Evolutionary conservation across 2,797 vertebrate genomes (phyloP).

Genomic region (Otolemur crassicaudatus): DNA sequence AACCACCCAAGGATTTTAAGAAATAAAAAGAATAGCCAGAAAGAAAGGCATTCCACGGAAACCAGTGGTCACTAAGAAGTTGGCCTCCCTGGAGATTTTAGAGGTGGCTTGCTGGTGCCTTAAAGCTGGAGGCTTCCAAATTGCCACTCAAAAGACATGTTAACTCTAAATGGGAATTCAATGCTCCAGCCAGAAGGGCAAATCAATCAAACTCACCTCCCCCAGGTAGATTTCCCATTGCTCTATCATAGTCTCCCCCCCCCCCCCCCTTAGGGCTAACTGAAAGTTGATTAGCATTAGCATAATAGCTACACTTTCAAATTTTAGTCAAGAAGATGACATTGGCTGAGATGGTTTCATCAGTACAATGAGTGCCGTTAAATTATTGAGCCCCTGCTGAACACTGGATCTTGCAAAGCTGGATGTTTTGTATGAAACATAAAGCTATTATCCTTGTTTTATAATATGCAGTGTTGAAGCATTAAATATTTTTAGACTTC

Average conservation of each 20-base stretch:
- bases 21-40: neutral
- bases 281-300: neutral
- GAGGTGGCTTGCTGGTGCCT: neutral
- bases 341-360: neutral
- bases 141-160: neutral
- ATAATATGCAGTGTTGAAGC: neutral
- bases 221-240: neutral
- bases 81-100: neutral
- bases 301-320: neutral
- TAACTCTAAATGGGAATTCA: neutral
- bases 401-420: neutral
- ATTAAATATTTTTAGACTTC: neutral
- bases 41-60: neutral
- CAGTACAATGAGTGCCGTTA: neutral
- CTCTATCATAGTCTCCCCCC: neutral
- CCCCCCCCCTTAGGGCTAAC: neutral
- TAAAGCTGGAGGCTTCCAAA: neutral
- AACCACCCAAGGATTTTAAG: neutral
- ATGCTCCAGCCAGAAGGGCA: neutral
- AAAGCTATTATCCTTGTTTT: neutral
- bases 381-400: neutral
- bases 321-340: conserved; percentile 6
- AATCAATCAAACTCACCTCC: conserved; percentile 31
- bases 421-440: neutral
- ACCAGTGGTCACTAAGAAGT: neutral